Base-by-base conservation (phyloP, 2,113 vertebrate genomes). In the Thamnaconus septentrionalis region DNA sequence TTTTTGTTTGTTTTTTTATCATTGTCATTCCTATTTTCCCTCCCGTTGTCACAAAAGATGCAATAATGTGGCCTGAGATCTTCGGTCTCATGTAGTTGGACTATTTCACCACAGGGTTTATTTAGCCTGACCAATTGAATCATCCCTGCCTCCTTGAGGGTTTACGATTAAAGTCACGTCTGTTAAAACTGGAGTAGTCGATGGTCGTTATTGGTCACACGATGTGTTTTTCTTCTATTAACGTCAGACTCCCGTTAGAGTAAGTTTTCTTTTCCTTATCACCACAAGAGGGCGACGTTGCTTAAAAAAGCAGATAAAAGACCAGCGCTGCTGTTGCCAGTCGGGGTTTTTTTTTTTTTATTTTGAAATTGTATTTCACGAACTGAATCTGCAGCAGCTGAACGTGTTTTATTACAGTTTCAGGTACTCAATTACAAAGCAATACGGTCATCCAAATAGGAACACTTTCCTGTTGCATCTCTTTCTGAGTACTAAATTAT, bases 151-250 rank as follows among this genome's bases (percentile, higher is more conserved):
- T 91, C 95, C 93, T 91, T 66, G 89, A 84, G 89, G 73, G 91
- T 93, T 94, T 95, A 93, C 92, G 98, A 95, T 97, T 94, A 97
- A 97, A 87, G 18, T 31, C 18, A 31, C 18, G 87, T 87, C 84
- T 91, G 12, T 64, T 92, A 87, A 85, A 90, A 55, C n/a, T 64
- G 46, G 50, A 73, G 40, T 59, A 40, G 54, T 58, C 31, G 44
- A 56, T 31, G 18, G 18, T 31, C 18, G 18, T 31, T 31, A 31
- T 31, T 31, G 18, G 18, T 31, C 18, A 31, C 18, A 31, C 18
- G 18, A 31, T 31, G 1, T 31, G 18, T 31, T 31, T 31, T 31
- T 31, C 18, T 31, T 31, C 18, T 31, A 31, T 31, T 31, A 50
- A 11, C 4, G 0, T 50, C 11, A 10, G 11, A n/a, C 18, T 31